A percentile compares a stretch with the other conserved stretches of the same genome.
Evolutionary conservation across 30 jellyfish, hydroid and myxozoan genomes (phyloP).

Genomic region (Hydra vulgaris): DNA sequence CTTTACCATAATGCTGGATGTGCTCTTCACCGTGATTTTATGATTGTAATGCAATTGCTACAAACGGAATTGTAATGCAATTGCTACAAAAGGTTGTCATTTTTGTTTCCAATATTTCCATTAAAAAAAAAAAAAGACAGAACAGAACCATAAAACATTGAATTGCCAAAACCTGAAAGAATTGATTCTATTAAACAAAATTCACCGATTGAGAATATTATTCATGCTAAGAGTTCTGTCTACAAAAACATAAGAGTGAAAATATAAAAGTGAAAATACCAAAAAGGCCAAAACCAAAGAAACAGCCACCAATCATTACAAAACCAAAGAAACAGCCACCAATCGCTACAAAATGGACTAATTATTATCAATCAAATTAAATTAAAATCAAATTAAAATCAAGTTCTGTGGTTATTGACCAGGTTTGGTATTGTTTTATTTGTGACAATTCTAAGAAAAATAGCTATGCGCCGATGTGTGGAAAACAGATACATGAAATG

Average conservation of each 20-base stretch:
- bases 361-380: no score
- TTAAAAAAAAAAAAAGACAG: neutral
- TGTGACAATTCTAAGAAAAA: neutral
- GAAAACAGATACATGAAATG: neutral
- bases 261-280: neutral
- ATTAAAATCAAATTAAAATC: neutral
- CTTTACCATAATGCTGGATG: neutral
- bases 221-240: neutral
- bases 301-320: neutral
- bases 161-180: neutral
- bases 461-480: neutral
- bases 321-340: neutral
- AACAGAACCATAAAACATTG: neutral
- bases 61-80: neutral
- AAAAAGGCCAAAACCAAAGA: neutral
- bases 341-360: neutral
- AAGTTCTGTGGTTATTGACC: neutral
- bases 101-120: neutral
- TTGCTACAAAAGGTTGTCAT: neutral
- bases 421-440: neutral
- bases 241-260: neutral
- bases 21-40: neutral
- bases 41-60: neutral
- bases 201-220: neutral
- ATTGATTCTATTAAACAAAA: neutral